Base-by-base conservation (phyloP, 2,113 vertebrate species). In the Pampusana beccarii region DNA sequence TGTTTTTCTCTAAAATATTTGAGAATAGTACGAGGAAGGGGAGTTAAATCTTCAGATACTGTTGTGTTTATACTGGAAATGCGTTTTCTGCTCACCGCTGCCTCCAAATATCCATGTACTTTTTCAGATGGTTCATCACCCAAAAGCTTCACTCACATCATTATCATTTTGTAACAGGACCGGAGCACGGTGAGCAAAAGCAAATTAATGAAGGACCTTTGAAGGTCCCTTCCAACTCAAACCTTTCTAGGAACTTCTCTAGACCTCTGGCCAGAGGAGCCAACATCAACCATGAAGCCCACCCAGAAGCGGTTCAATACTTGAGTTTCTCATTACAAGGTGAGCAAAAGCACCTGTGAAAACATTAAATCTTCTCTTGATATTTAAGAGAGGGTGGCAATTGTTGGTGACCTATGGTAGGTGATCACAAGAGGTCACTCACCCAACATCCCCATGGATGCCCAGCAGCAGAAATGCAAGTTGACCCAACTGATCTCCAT, bases 161-260 rank as follows among this genome's bases (percentile, higher is more conserved):
- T 57, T 65, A 67, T 4, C 0, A 1, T 11, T 75, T 56, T 9
- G 60, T 23, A 46, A 46, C 19, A 18, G 34, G 31, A 29, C 26
- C 5, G 4, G 34, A 62, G 57, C 36, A 29, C 0, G 3, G 67
- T 12, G 48, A 62, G 33, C 1, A 3, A 34, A 44, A 2, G 16
- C 3, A 23, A 36, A 53, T 34, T 14, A 38, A 42, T 9, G 34
- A 60, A 51, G 54, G 24, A 18, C 4, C 12, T 57, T 57, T 0
- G 10, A 29, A 24, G 29, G 40, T 29, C 33, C 40, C 58, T 36
- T 36, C 20, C 38, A 8, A 31, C 7, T 12, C 57, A 61, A 53
- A 29, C 9, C 13, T 5, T 66, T 61, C 38, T 18, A 23, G 9
- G 13, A 85, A n/a, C 18, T n/a, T 74, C 53, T 53, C 53, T 9